Conservation (phyloP, 2,888 invertebrate genomes). For the Bombyx huttoni region DNA sequence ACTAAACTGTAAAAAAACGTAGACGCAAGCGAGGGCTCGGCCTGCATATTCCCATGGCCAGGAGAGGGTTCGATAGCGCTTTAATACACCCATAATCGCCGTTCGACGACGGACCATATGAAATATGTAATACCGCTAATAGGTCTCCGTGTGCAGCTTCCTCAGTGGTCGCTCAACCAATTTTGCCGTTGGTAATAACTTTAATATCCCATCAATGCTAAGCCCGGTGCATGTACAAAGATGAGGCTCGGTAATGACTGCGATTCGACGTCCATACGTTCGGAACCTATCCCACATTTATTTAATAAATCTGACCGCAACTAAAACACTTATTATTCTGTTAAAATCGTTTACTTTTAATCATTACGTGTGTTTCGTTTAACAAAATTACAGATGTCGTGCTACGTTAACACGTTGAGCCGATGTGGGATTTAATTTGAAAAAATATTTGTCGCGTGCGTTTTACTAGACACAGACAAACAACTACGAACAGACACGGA, state of each 20-base stretch:
- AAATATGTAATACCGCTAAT: slow-evolving; percentile 69
- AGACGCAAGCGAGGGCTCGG: slow-evolving; percentile 44
- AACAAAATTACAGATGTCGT: slow-evolving; percentile 1
- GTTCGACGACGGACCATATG: slow-evolving; percentile 58
- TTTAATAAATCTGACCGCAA: slow-evolving; percentile 31
- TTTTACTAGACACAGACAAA: neutral
- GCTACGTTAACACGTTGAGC: neutral
- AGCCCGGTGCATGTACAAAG: slow-evolving; percentile 59
- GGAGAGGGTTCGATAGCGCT: slow-evolving; percentile 53
- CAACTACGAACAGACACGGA: neutral
- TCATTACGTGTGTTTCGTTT: neutral
- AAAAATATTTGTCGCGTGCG: neutral
- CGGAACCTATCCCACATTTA: slow-evolving; percentile 33
- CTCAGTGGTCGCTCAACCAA: slow-evolving; percentile 68
- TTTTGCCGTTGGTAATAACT: slow-evolving; percentile 64
- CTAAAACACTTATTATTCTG: slow-evolving; percentile 8
- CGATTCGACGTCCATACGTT: slow-evolving; percentile 31
- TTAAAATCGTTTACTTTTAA: slow-evolving; percentile 2
- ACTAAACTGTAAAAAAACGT: slow-evolving; percentile 63
- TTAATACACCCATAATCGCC: slow-evolving; percentile 66
- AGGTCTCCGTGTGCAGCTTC: slow-evolving; percentile 64
- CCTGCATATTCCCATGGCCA: slow-evolving; percentile 62
- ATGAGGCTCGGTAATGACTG: slow-evolving; percentile 51
- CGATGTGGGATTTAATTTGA: neutral
- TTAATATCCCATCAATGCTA: slow-evolving; percentile 63